Evolutionary conservation across 2,797 vertebrate species (phyloP).

Genomic region (Gymnocypris eckloni): DNA sequence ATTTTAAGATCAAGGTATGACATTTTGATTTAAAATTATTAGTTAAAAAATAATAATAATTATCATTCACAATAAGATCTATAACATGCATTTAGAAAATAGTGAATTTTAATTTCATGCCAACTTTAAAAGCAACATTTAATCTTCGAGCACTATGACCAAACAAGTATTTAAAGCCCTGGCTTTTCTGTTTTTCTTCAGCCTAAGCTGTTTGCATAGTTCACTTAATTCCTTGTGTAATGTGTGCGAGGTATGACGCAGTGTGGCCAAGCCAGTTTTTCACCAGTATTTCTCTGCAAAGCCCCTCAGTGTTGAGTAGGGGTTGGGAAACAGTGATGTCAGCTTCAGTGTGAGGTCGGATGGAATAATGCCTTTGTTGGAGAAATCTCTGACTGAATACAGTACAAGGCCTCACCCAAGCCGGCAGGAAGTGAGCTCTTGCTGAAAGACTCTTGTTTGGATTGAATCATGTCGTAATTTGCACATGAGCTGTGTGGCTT

Average conservation of each 20-base stretch:
- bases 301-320: neutral
- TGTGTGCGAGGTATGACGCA: conserved; percentile 29
- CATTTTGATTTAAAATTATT: neutral
- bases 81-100: neutral
- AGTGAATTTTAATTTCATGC: neutral
- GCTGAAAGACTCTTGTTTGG: conserved; percentile 68
- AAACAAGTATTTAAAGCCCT: neutral
- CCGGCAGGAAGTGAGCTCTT: conserved; percentile 71
- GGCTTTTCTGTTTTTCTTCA: neutral
- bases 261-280: conserved; percentile 19
- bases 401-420: conserved; percentile 51
- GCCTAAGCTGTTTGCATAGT: conserved; percentile 1
- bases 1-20: neutral
- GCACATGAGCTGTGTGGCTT: conserved; percentile 33
- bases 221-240: conserved; percentile 32
- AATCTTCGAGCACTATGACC: neutral
- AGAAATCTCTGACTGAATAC: conserved; percentile 59
- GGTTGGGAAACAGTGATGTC: conserved; percentile 40
- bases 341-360: conserved; percentile 56
- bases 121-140: neutral
- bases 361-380: conserved; percentile 68
- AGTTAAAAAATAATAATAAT: neutral
- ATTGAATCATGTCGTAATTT: conserved; percentile 75
- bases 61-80: neutral
- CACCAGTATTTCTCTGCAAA: conserved; percentile 10